These are phyloP conservation scores for Selene dorsalis DNA, from an alignment of 2,797 vertebrate genomes.

Conservation along the genomic window DNA sequence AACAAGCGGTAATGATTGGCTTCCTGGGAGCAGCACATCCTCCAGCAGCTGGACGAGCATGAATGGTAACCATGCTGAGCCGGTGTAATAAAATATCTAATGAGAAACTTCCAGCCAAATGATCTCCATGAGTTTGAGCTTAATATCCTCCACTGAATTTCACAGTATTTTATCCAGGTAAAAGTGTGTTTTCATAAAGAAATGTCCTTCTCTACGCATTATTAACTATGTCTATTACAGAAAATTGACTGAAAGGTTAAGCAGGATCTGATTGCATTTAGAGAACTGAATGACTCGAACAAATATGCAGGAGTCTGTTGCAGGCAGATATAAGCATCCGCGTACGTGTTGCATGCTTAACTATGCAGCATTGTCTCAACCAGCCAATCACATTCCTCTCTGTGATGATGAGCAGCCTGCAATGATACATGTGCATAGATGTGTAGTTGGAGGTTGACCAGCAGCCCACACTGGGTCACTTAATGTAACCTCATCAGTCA, in stretches of 20 bases:
- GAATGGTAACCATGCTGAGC: too few relatives aligned
- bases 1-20: too few relatives aligned
- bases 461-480: not conserved
- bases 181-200: too few relatives aligned
- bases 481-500: conserved; percentile 16
- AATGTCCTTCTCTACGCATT: not conserved
- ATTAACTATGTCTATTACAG: conserved; percentile 18
- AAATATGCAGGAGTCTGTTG: conserved; percentile 9
- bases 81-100: too few relatives aligned
- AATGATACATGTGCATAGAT: not conserved
- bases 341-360: not conserved
- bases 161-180: too few relatives aligned
- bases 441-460: conserved; percentile 5
- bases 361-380: not conserved
- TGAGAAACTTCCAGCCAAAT: too few relatives aligned
- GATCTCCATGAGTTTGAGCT: too few relatives aligned
- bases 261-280: conserved; percentile 10
- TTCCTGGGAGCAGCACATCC: too few relatives aligned
- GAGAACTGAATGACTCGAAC: conserved; percentile 12
- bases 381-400: not conserved
- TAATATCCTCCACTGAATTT: too few relatives aligned
- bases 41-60: too few relatives aligned
- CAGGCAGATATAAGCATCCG: not conserved
- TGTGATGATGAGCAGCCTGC: not conserved
- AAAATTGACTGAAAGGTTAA: conserved; percentile 10